These are phyloP conservation scores for Girardia tigrina DNA, from an alignment of 2,888 invertebrate genomes.

Conservation along the genomic window DNA sequence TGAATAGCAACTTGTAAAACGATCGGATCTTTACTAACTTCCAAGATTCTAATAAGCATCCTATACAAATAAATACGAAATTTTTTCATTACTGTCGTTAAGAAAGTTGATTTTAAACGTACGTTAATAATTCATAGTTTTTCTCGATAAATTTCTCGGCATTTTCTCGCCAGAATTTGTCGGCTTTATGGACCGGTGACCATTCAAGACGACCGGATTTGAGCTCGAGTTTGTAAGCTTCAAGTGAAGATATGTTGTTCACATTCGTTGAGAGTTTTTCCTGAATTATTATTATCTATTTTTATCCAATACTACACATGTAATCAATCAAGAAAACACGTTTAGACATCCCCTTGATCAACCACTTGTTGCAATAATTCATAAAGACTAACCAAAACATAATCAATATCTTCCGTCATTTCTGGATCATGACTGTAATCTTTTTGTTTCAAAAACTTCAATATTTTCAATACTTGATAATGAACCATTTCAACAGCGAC, in stretches of 20 bases:
- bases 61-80: conserved; percentile 41
- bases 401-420: conserved; percentile 59
- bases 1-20: conserved; percentile 93
- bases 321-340: too few species aligned
- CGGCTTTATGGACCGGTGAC: conserved; percentile 97
- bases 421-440: conserved; percentile 58
- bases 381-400: conserved; percentile 45
- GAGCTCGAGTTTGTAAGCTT: conserved; percentile 91
- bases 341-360: too few species aligned
- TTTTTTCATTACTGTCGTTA: not conserved
- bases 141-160: conserved; percentile 86
- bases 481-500: conserved; percentile 93
- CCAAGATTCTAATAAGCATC: conserved; percentile 79
- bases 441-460: conserved; percentile 58
- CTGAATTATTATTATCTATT: not conserved
- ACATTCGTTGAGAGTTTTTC: conserved; percentile 33
- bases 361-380: too few species aligned
- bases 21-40: conserved; percentile 76
- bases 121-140: conserved; percentile 82
- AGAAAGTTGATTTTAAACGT: too few species aligned
- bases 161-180: conserved; percentile 98
- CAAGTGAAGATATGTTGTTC: conserved; percentile 62
- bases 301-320: too few species aligned
- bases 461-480: conserved; percentile 50
- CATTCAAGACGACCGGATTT: conserved; percentile 84